Evolutionary conservation across 2,113 vertebrate species (phyloP).

Genomic region (Vireo altiloquus): DNA sequence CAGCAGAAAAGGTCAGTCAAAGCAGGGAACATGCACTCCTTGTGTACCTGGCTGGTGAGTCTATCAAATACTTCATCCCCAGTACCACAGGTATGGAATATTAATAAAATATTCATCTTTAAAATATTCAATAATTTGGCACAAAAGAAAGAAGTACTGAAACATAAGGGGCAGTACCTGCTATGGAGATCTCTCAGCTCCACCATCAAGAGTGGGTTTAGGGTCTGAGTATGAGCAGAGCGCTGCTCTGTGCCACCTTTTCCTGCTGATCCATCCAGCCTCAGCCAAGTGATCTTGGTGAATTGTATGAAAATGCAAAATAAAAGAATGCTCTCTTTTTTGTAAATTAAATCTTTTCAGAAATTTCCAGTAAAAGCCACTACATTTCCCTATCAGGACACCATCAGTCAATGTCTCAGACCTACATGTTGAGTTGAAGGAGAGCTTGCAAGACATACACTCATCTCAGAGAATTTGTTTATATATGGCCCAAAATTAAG

Average conservation of each 20-base stretch:
- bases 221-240: neutral
- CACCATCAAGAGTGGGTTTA: neutral
- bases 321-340: rapidly evolving
- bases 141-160: neutral
- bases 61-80: neutral
- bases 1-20: neutral
- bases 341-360: neutral
- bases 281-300: neutral
- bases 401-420: rapidly evolving
- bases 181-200: neutral
- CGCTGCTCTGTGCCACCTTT: neutral
- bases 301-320: neutral
- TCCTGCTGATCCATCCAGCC: neutral
- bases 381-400: neutral
- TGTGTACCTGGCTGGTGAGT: neutral
- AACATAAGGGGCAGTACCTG: neutral
- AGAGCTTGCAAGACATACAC: neutral
- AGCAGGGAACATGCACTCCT: neutral
- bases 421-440: neutral
- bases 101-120: neutral
- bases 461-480: neutral
- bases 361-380: neutral
- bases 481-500: neutral
- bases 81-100: neutral
- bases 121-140: neutral